phyloP scores from a whole-genome alignment of 30 jellyfish, hydroid and myxozoan genomes.

The Hydractinia echinata region DNA sequence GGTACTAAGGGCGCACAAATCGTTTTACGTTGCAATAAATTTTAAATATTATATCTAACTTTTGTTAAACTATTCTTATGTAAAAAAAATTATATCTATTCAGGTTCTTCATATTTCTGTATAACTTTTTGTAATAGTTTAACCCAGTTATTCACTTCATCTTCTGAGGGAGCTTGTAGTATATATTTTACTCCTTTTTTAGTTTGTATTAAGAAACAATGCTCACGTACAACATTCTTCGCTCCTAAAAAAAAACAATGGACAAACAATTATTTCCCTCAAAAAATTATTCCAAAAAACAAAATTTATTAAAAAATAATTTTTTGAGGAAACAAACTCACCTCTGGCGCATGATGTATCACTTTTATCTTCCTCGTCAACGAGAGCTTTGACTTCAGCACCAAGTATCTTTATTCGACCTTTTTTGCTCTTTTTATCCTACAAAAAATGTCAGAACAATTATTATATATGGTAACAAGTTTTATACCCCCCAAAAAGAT shows the following conservation, averaged over 20 bases:
- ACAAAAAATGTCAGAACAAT: not conserved
- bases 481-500: not conserved
- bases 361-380: slow-evolving; percentile 7
- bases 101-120: not conserved
- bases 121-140: slow-evolving; percentile 14
- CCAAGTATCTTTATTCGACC: slow-evolving; percentile 16
- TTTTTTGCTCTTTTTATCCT: slow-evolving; percentile 6
- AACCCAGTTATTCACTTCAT: slow-evolving; percentile 52
- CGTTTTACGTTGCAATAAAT: too few relatives aligned
- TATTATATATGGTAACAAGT: not conserved
- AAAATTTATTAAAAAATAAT: not conserved
- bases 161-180: slow-evolving; percentile 60
- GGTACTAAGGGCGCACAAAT: too few relatives aligned
- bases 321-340: not conserved
- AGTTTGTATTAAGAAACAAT: slow-evolving; percentile 39
- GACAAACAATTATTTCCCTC: not conserved
- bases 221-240: slow-evolving; percentile 11
- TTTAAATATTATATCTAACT: too few relatives aligned
- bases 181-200: slow-evolving; percentile 36
- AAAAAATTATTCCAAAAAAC: not conserved
- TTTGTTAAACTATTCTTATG: too few relatives aligned
- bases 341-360: slow-evolving; percentile 22
- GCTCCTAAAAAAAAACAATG: slow-evolving; percentile 3
- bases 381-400: slow-evolving; percentile 10
- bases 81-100: too few relatives aligned